Base-by-base conservation (phyloP, 1,140 invertebrate species). In the Dendroctonus ponderosae region DNA sequence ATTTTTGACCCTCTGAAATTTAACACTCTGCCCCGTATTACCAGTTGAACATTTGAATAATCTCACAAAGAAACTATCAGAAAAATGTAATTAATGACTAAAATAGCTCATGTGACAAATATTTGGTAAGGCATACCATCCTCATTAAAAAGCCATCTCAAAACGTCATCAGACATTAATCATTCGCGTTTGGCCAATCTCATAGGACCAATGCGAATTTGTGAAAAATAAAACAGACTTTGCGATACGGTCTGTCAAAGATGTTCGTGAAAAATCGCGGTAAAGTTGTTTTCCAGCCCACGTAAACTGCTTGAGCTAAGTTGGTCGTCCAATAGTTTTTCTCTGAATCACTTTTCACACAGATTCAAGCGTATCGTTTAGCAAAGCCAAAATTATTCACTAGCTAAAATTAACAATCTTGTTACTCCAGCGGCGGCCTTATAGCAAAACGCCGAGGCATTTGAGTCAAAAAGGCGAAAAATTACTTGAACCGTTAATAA, bases 301-400 rank as follows among this genome's bases (percentile, higher is more conserved):
- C 51, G 51, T 15, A 53, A 53, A 9, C 9, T 9, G 9, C 51
- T 11, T 9, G 1, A 11, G 9, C 51, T 15, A 53, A 53, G 39
- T 60, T 8, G n/a, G 48, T 48, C 46, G 38, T 38, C 58, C 46
- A 60, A 60, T 60, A 60, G 42, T 60, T 60, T 60, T 60, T 60
- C 43, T 40, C 58, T 60, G 58, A 60, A 12, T 60, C 58, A 60
- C 58, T 11, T 26, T 15, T 9, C 14, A 8, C 11, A 40, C 14
- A 12, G 39, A 42, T 8, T n/a, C 6, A 11, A 9, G 12, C 58
- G 42, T 60, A 60, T 60, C 54, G 54, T 40, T 57, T 57, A 15
- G 58, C 58, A 48, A 48, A 8, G 14, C 42, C 58, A 44, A 49
- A 48, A 48, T 60, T 60, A 60, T 60, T 60, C 58, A 60, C 38